A percentile compares a stretch with the other conserved stretches of the same genome.
Conservation (phyloP, 2,888 invertebrate species). For the Glaucopsyche alexis region DNA sequence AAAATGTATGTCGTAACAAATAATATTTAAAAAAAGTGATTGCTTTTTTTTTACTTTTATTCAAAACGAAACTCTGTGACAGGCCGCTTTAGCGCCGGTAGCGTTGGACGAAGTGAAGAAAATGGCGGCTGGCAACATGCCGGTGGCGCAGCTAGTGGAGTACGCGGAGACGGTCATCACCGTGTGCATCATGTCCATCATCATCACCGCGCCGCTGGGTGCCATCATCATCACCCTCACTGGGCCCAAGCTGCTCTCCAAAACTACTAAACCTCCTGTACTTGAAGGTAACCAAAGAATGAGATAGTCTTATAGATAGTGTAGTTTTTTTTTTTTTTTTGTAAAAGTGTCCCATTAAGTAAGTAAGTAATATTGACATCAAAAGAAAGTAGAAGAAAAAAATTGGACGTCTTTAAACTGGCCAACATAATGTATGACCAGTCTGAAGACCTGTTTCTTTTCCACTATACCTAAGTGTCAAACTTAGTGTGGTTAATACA, state of each 20-base stretch:
- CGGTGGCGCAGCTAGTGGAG: slow-evolving; percentile 69
- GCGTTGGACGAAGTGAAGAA: slow-evolving; percentile 83
- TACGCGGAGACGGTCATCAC: slow-evolving; percentile 87
- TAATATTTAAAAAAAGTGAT: too few relatives aligned
- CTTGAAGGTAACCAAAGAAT: slow-evolving; percentile 76
- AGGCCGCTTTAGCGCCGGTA: slow-evolving; percentile 91
- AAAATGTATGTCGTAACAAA: too few relatives aligned
- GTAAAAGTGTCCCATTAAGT: too few relatives aligned
- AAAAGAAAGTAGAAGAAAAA: too few relatives aligned
- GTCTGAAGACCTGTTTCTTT: too few relatives aligned
- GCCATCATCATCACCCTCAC: slow-evolving; percentile 90
- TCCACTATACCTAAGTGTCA: too few relatives aligned
- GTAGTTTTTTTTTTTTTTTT: too few relatives aligned
- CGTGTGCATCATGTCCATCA: slow-evolving; percentile 88
- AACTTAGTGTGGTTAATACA: too few relatives aligned
- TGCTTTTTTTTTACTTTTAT: background rate
- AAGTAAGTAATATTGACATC: too few relatives aligned
- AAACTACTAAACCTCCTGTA: slow-evolving; percentile 85
- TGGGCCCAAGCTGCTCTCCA: slow-evolving; percentile 88
- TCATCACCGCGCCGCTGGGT: slow-evolving; percentile 91
- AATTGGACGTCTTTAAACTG: too few relatives aligned
- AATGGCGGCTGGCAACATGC: slow-evolving; percentile 51
- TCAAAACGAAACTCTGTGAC: slow-evolving; percentile 38
- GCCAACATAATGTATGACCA: too few relatives aligned
- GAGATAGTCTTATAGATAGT: too few relatives aligned